Percentiles rank a stretch among this genome's conserved stretches.
These are phyloP conservation scores for Eustalomyia histrio DNA, from an alignment of 2,888 invertebrate genomes.

Conservation along the genomic window DNA sequence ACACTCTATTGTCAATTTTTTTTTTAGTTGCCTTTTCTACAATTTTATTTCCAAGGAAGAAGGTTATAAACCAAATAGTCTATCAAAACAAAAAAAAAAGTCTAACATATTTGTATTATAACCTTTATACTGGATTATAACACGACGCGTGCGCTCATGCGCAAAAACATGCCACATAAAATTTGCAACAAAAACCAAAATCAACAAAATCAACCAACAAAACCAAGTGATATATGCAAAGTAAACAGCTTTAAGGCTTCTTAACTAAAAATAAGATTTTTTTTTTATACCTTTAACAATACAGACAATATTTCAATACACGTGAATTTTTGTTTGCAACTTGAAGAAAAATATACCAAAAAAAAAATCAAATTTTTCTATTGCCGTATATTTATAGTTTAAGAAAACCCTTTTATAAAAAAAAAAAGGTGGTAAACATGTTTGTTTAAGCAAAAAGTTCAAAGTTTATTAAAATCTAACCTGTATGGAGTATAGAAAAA, in stretches of 20 bases:
- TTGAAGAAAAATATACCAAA: background rate
- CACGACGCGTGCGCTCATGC: slow-evolving; percentile 64
- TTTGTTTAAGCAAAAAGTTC: slow-evolving; percentile 54
- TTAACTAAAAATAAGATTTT: slow-evolving; percentile 17
- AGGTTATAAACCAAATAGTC: slow-evolving; percentile 37
- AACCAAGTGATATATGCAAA: slow-evolving; percentile 50
- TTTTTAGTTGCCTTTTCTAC: background rate
- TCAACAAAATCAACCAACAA: background rate
- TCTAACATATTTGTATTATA: slow-evolving; percentile 45
- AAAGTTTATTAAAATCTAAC: slow-evolving; percentile 61
- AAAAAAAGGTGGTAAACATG: slow-evolving; percentile 55
- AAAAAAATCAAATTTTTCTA: slow-evolving; percentile 29
- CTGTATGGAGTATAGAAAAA: slow-evolving; percentile 16
- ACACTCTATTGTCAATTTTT: slow-evolving; percentile 37
- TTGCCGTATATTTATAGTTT: slow-evolving; percentile 20
- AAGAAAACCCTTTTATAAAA: background rate
- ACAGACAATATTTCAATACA: slow-evolving; percentile 47
- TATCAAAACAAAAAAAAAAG: slow-evolving; percentile 4
- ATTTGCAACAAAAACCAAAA: slow-evolving; percentile 30
- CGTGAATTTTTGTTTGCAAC: slow-evolving; percentile 44
- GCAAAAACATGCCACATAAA: slow-evolving; percentile 55
- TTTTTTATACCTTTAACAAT: slow-evolving; percentile 15
- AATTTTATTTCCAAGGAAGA: slow-evolving; percentile 41
- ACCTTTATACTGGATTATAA: slow-evolving; percentile 54
- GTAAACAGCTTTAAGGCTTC: slow-evolving; percentile 29